Percentiles rank a stretch among this genome's conserved stretches.
Evolutionary conservation across 2,888 invertebrate genomes (phyloP).

Genomic region (Agrochola litura): DNA sequence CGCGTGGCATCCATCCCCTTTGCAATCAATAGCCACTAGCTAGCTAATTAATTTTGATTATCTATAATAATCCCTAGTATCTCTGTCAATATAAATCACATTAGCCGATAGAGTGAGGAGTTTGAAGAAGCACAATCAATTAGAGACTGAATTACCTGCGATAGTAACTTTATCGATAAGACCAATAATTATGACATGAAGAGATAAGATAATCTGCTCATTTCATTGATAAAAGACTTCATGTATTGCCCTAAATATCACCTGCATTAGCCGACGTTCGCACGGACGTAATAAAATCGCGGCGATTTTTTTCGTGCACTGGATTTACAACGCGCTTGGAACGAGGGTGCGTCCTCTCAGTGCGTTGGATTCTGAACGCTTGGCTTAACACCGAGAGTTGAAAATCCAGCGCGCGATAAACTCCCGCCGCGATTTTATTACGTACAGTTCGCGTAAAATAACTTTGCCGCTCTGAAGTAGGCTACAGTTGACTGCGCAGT

Average conservation of each 20-base stretch:
- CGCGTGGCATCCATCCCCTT: slow-evolving; percentile 29
- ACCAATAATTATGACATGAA: slow-evolving; percentile 33
- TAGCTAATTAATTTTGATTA: slow-evolving; percentile 4
- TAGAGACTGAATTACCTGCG: slow-evolving; percentile 44
- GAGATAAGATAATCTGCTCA: slow-evolving; percentile 40
- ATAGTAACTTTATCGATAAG: slow-evolving; percentile 42
- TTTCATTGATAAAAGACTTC: slow-evolving; percentile 43
- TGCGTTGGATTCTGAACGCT: too few relatives aligned
- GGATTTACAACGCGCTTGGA: too few relatives aligned
- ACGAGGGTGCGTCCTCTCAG: too few relatives aligned
- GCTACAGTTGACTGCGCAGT: too few relatives aligned
- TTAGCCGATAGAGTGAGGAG: slow-evolving; percentile 12
- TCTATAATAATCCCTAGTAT: slow-evolving; percentile 9
- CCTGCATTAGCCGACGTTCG: too few relatives aligned
- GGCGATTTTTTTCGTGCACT: too few relatives aligned
- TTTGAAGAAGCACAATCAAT: slow-evolving; percentile 38
- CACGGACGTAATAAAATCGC: too few relatives aligned
- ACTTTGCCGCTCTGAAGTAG: too few relatives aligned
- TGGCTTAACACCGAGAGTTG: too few relatives aligned
- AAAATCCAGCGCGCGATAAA: too few relatives aligned
- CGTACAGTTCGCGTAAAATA: too few relatives aligned
- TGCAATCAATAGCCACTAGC: not conserved
- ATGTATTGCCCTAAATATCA: not conserved
- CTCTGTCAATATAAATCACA: slow-evolving; percentile 28
- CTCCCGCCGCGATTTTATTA: too few relatives aligned